Base-by-base conservation (phyloP, 2,888 invertebrate species). In the Biston betularia region DNA sequence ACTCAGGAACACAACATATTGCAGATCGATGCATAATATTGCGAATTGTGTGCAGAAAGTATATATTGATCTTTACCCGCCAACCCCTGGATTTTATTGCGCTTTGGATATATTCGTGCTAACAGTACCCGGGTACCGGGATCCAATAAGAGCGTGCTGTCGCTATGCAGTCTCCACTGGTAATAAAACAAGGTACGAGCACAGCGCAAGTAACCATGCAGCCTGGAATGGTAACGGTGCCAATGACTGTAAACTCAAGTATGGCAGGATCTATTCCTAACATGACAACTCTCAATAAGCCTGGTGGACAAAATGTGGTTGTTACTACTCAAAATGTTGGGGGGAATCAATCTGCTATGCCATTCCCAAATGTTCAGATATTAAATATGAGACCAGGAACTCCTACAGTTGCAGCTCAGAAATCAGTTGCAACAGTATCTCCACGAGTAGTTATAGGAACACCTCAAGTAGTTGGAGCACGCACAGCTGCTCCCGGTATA, bases 381-480 rank as follows among this genome's bases (percentile, higher is more conserved):
- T 94, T 98, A 77, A 98, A 97, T 89, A 97, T 97, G 94, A 95
- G 97, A 77, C 96, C 97, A 60, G 96, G 95, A 70, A 95, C 96
- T 70, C 96, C 97, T 56, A 79, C 83, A 44, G 95, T 96, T 77
- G 94, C 95, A 71, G 95, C 95, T 66, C 96, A 96, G 87, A 97
- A 97, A 89, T 96, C 96, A 71, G 96, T 97, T 72, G 95, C 96
- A 65, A 95, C 96, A 68, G 96, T 97, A 71, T 95, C 97, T 68
- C 96, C 97, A 63, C 95, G 98, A 83, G 97, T 98, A 79, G 97
- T 98, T 78, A 96, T 98, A 79, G 97, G 97, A 79, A 95, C 96
- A 72, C 97, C 96, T 80, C 97, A 97, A 89, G 96, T 98, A 93
- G 96, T 97, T 75, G 97, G 97, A 78, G 94, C 97, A 56, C 94